These are phyloP conservation scores for Microplitis demolitor DNA, from an alignment of 1,140 invertebrate genomes.

Conservation along the genomic window DNA sequence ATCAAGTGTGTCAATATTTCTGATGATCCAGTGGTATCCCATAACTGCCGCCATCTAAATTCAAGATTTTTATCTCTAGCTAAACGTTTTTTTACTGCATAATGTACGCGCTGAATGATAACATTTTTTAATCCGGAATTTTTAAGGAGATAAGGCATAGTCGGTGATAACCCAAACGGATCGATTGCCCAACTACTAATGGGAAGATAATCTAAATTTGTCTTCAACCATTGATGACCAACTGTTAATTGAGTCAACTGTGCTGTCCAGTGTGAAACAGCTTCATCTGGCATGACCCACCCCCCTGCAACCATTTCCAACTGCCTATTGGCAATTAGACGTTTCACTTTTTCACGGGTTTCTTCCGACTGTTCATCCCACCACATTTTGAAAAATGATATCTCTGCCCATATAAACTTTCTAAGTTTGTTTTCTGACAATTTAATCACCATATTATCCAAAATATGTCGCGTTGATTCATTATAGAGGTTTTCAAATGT, in stretches of 20 bases:
- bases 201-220: constrained; percentile 79
- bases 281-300: constrained; percentile 99
- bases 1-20: constrained; percentile 97
- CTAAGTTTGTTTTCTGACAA: constrained; percentile 76
- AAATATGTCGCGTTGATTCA: constrained; percentile 84
- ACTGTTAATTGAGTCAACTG: constrained; percentile 90
- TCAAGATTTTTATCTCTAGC: constrained; percentile 83
- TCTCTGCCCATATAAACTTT: constrained; percentile 98
- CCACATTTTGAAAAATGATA: constrained; percentile 92
- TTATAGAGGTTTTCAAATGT: constrained; percentile 95
- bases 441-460: constrained; percentile 89
- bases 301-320: constrained; percentile 91
- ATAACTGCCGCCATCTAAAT: constrained; percentile 93
- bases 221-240: constrained; percentile 92
- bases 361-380: constrained; percentile 80
- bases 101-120: constrained; percentile 94
- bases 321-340: constrained; percentile 69
- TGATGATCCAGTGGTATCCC: constrained; percentile 80
- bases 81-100: constrained; percentile 91
- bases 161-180: constrained; percentile 90
- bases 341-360: constrained; percentile 74
- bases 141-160: constrained; percentile 88
- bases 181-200: constrained; percentile 93
- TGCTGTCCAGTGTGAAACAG: constrained; percentile 89
- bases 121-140: constrained; percentile 83